Evolutionary conservation across 2,113 vertebrate species (phyloP).

Genomic region (Axis porcinus): DNA sequence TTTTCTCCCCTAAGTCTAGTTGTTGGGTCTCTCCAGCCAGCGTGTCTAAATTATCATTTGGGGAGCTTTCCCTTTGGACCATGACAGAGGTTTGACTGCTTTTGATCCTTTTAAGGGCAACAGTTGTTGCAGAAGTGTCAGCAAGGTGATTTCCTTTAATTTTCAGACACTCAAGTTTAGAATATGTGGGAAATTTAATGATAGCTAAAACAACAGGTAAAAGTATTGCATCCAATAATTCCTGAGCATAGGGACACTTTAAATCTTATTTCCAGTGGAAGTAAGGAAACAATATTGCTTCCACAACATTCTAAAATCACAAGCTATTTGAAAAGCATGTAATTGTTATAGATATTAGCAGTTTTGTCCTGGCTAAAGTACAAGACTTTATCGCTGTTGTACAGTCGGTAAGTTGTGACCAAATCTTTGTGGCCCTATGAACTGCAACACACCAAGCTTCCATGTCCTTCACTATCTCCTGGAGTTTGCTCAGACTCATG

Average conservation of each 20-base stretch:
- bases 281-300: background rate
- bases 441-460: fast-evolving
- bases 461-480: too few species aligned
- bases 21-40: background rate
- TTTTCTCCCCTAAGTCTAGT: background rate
- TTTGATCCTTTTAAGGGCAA: background rate
- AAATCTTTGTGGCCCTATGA: too few species aligned
- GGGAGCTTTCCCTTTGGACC: background rate
- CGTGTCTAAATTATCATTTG: background rate
- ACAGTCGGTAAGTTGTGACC: too few species aligned
- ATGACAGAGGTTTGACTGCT: background rate
- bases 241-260: background rate
- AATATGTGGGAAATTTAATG: background rate
- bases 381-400: too few species aligned
- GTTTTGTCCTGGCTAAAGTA: too few species aligned
- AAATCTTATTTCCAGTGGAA: background rate
- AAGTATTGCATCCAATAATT: background rate
- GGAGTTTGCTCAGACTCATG: too few species aligned
- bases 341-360: background rate
- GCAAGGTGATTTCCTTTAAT: background rate
- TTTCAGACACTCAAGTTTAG: background rate
- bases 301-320: background rate
- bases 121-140: background rate
- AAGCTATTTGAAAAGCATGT: background rate
- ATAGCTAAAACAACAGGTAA: background rate